Percentiles rank a stretch among this genome's conserved stretches.
phyloP scores from a whole-genome alignment of 2,797 vertebrate species.

The Tapirus indicus region DNA sequence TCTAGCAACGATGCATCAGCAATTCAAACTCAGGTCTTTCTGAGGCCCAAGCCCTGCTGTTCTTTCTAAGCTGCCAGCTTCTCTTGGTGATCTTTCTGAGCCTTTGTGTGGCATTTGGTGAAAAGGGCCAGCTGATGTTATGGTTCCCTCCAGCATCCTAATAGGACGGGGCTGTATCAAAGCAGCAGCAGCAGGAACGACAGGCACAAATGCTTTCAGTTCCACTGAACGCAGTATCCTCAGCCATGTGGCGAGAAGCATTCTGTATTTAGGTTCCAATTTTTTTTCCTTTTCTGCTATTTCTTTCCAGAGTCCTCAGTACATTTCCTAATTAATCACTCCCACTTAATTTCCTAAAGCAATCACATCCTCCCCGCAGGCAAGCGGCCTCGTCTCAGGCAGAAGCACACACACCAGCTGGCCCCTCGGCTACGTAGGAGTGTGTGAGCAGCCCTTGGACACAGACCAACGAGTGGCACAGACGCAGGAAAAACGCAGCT shows the following conservation, averaged over 20 bases:
- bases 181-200: background rate
- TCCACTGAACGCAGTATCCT: background rate
- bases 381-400: conserved; percentile 64
- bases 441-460: conserved; percentile 64
- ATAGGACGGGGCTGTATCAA: background rate
- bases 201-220: background rate
- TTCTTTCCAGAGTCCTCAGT: conserved; percentile 71
- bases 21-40: background rate
- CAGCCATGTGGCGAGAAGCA: conserved; percentile 31
- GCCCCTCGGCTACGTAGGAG: background rate
- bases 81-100: background rate
- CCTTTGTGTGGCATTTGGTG: background rate
- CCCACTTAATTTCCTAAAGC: conserved; percentile 76
- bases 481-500: background rate
- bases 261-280: conserved; percentile 38
- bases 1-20: background rate
- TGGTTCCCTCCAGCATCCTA: background rate
- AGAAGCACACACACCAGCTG: conserved; percentile 64
- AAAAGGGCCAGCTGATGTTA: background rate
- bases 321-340: conserved; percentile 82
- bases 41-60: background rate
- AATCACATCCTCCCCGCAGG: conserved; percentile 82
- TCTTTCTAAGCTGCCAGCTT: background rate
- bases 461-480: conserved; percentile 8
- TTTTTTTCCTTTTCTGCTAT: conserved; percentile 59